A percentile compares a stretch with the other conserved stretches of the same genome.
phyloP scores from a whole-genome alignment of 2,113 vertebrate species.

The Dipodomys merriami region DNA sequence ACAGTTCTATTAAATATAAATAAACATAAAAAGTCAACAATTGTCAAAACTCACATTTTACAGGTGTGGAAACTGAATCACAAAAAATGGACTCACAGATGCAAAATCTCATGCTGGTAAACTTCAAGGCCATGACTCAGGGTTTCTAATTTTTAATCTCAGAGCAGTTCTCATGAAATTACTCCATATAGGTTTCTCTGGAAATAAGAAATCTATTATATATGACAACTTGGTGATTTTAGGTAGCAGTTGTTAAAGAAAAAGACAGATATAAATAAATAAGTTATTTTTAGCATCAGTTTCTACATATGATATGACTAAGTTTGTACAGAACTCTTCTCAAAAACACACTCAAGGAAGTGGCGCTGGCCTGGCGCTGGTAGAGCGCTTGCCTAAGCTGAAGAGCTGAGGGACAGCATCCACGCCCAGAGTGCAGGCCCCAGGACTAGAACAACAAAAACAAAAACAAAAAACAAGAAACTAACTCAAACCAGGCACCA shows the following conservation, averaged over 20 bases:
- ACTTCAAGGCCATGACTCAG: background rate
- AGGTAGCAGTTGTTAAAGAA: background rate
- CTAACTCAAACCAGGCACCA: no score
- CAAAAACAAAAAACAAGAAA: no score
- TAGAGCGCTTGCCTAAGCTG: no score
- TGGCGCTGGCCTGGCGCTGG: no score
- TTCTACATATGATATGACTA: background rate
- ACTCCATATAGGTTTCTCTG: background rate
- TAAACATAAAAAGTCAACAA: background rate
- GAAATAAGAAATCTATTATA: background rate
- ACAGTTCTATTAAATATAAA: slow-evolving; percentile 15
- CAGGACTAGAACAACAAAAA: no score
- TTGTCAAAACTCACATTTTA: slow-evolving; percentile 17
- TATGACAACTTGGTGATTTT: background rate
- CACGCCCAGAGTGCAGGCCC: no score
- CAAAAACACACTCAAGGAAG: no score
- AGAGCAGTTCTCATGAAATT: background rate
- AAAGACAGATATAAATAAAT: background rate
- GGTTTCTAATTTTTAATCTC: slow-evolving; percentile 40
- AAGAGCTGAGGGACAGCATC: no score
- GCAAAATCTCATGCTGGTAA: background rate
- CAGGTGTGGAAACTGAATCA: background rate
- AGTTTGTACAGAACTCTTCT: no score
- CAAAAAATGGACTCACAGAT: background rate
- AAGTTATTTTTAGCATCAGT: background rate